Percentiles rank a stretch among this genome's conserved stretches.
Evolutionary conservation across 2,888 invertebrate species (phyloP).

Genomic region (Mimas tiliae): DNA sequence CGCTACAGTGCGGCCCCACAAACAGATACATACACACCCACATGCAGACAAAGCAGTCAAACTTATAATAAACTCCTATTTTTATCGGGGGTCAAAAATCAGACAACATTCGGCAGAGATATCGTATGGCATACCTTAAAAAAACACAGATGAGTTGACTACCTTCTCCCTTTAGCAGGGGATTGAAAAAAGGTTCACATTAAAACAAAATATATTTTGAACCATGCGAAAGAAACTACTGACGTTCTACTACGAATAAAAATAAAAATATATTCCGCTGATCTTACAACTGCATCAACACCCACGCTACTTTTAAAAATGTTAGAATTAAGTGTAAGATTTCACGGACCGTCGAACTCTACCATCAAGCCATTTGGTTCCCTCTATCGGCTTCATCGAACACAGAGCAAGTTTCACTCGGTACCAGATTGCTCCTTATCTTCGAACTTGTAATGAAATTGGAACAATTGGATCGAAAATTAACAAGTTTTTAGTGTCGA

Average conservation of each 20-base stretch:
- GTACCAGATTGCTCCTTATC: constrained; percentile 10
- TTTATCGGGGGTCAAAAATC: too few relatives aligned
- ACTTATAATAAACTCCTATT: too few relatives aligned
- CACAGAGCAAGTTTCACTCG: neutral
- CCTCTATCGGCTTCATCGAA: neutral
- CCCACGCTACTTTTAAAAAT: neutral
- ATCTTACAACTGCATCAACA: neutral
- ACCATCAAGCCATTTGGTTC: constrained; percentile 1
- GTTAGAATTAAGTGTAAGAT: constrained; percentile 13
- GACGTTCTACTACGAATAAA: neutral
- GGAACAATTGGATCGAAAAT: constrained; percentile 15
- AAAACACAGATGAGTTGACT: too few relatives aligned
- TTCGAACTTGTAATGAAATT: constrained; percentile 17
- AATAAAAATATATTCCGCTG: neutral
- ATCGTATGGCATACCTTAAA: too few relatives aligned
- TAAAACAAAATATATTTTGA: too few relatives aligned
- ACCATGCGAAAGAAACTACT: too few relatives aligned
- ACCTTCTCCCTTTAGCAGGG: too few relatives aligned
- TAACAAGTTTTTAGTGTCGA: constrained; percentile 19
- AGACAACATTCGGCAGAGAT: too few relatives aligned
- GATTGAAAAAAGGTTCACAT: too few relatives aligned
- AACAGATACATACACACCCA: too few relatives aligned
- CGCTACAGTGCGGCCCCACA: too few relatives aligned
- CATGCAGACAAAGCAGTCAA: too few relatives aligned
- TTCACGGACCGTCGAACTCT: neutral